Conservation (phyloP, 2,888 invertebrate species). For the Scelioninae gen. 1 region DNA sequence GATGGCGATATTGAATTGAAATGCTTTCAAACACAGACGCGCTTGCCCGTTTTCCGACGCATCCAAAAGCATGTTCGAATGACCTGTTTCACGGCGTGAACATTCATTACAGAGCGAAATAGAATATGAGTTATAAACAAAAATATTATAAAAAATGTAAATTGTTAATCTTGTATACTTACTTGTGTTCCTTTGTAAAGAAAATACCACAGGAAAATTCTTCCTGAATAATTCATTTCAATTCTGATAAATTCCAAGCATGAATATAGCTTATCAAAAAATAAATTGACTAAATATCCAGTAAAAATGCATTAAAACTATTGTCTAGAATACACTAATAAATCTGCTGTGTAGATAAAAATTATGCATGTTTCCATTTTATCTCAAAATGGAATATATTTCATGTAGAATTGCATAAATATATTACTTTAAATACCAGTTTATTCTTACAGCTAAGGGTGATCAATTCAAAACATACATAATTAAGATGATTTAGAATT, state of each 20-base stretch:
- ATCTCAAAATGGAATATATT: too few relatives aligned
- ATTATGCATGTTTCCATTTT: too few relatives aligned
- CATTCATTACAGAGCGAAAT: constrained; percentile 66
- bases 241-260: constrained; percentile 16
- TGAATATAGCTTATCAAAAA: constrained; percentile 1
- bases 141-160: constrained; percentile 23
- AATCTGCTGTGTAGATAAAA: background rate
- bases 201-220: constrained; percentile 14
- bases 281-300: constrained; percentile 1
- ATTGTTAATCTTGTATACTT: constrained; percentile 19
- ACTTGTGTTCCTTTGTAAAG: background rate
- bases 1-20: constrained; percentile 68
- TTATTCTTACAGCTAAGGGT: too few relatives aligned
- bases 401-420: too few relatives aligned
- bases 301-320: background rate
- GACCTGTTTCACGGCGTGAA: constrained; percentile 64
- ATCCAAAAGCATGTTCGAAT: constrained; percentile 48
- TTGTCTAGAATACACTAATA: background rate
- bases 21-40: constrained; percentile 58
- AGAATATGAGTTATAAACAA: constrained; percentile 36
- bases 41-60: constrained; percentile 40
- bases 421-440: too few relatives aligned
- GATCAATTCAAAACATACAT: too few relatives aligned
- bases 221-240: constrained; percentile 13
- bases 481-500: too few relatives aligned